These are phyloP conservation scores for Excalfactoria chinensis DNA, from an alignment of 2,113 vertebrate species.

Conservation along the genomic window DNA sequence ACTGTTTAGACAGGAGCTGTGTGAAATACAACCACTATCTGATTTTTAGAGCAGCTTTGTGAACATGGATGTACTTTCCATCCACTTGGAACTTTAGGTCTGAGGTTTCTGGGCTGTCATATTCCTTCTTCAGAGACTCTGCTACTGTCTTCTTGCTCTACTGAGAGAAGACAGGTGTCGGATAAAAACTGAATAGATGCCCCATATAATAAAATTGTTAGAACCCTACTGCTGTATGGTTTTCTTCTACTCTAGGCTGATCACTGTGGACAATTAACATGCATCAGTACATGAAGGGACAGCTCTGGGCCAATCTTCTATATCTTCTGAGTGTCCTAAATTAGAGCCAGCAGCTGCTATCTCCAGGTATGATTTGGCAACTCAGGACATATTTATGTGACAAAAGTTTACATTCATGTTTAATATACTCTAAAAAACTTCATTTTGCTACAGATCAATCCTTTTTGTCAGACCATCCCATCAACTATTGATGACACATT, in stretches of 20 bases:
- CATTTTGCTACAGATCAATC: background rate
- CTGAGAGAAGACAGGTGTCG: too few species aligned
- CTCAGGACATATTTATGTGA: background rate
- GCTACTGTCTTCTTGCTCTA: slow-evolving; percentile 97
- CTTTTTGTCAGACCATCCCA: background rate
- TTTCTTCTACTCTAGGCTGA: background rate
- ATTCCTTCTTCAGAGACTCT: slow-evolving; percentile 94
- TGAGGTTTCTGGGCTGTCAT: slow-evolving; percentile 95
- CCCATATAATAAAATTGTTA: background rate
- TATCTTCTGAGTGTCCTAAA: background rate
- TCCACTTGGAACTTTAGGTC: slow-evolving; percentile 96
- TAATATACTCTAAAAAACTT: background rate
- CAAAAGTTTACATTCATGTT: background rate
- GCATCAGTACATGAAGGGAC: background rate
- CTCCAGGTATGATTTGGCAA: background rate
- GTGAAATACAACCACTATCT: slow-evolving; percentile 77
- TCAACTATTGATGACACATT: background rate
- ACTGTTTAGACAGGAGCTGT: background rate
- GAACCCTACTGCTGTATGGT: background rate
- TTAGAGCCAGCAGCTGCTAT: background rate
- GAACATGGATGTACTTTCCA: slow-evolving; percentile 94
- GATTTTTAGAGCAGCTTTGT: slow-evolving; percentile 98
- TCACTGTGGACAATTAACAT: background rate
- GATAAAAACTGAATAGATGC: background rate
- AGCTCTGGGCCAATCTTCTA: background rate